Conservation (phyloP, 2,797 vertebrate species). For the Cirrhinus molitorella region DNA sequence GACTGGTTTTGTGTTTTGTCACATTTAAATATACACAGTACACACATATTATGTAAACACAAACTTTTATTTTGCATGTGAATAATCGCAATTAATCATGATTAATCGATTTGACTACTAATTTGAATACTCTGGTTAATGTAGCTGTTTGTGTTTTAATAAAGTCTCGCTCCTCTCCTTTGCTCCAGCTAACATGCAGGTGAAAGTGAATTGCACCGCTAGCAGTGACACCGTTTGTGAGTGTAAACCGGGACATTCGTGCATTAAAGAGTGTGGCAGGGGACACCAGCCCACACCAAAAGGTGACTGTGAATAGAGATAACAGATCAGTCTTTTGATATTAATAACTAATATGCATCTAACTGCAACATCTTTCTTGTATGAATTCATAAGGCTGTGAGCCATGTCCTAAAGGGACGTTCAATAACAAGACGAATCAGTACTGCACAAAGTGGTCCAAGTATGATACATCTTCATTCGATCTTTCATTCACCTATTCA, state of each 20-base stretch:
- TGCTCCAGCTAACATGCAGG: constrained; percentile 27
- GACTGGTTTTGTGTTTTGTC: no score
- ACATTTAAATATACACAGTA: no score
- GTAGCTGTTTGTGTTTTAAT: not conserved
- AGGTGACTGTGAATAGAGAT: constrained; percentile 9
- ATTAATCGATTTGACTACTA: not conserved
- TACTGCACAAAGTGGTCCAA: constrained; percentile 54
- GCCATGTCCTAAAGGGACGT: constrained; percentile 58
- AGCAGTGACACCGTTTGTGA: constrained; percentile 54
- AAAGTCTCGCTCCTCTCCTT: not conserved
- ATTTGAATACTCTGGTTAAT: not conserved
- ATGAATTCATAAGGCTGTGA: constrained; percentile 42
- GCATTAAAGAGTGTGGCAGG: constrained; percentile 39
- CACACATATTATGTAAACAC: no score
- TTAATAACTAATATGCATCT: not conserved
- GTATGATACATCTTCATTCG: constrained; percentile 23
- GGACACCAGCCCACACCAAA: constrained; percentile 47
- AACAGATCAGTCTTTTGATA: not conserved
- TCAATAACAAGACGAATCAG: constrained; percentile 40
- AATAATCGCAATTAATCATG: no score
- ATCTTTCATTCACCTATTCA: not conserved
- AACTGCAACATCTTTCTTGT: not conserved
- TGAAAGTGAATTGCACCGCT: constrained; percentile 46
- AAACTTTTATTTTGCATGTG: no score
- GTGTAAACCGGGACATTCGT: constrained; percentile 52